Evolutionary conservation across 2,888 invertebrate genomes (phyloP), one percentile per base, ranked within the genome.

Genomic region (Lycia hirtaria): DNA sequence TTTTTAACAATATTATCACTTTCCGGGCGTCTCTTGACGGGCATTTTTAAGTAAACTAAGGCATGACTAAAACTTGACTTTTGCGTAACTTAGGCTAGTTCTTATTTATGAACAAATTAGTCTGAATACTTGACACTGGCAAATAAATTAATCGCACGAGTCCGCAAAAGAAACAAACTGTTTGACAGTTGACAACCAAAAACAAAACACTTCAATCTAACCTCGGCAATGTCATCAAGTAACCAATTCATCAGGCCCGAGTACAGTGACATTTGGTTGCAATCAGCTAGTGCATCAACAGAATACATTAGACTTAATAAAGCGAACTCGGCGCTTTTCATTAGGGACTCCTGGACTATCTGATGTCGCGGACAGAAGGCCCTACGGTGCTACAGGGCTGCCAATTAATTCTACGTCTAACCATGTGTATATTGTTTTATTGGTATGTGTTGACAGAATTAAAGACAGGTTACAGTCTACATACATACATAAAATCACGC

Each of bases 271-370:
- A 89, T 89, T 89, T 86, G 79, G 75, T 76, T 67, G 63, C 75
- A 83, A 88, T 88, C 88, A 60, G 65, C 78, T 80, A 79, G 79
- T 73, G 69, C 78, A 87, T 88, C 88, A 65, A 64, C 69, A 82
- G 91, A 82, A 90, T 90, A 89, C 86, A 90, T 91, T 90, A 90
- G 85, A 79, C 82, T 87, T 91, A 89, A 91, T 91, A 91, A 90
- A 88, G 87, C 79, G 77, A 78, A 80, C 87, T 84, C 81, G 83
- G 82, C 81, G 83, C 81, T 83, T 88, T 87, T 88, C 90, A 91
- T 90, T 91, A 89, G 76, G 71, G 78, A n/a, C 75, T 75, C 71
- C 71, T 57, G 73, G 69, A 71, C 78, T 84, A 91, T 91, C 91
- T 76, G 90, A 90, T 90, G 85, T 67, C 67, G 56, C 51, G 56